phyloP scores from a whole-genome alignment of 2,797 vertebrate species.

The Smutsia temminckii region DNA sequence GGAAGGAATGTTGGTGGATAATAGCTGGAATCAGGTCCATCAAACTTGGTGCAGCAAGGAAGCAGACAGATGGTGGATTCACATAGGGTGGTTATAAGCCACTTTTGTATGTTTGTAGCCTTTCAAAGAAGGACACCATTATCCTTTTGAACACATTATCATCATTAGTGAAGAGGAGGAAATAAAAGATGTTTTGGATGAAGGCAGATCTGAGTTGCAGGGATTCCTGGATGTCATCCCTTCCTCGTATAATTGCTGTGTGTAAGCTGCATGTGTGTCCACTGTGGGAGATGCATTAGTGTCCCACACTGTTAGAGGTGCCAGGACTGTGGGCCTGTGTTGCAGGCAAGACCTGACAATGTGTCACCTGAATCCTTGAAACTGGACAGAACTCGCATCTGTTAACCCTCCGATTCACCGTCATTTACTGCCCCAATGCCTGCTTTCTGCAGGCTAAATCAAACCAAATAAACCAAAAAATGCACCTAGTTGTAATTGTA shows the following conservation, averaged over 20 bases:
- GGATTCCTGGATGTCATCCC: neutral
- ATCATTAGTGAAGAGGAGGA: neutral
- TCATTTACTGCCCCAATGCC: neutral
- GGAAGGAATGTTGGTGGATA: neutral
- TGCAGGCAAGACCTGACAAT: neutral
- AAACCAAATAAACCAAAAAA: neutral
- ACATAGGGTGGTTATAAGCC: neutral
- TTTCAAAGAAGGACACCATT: neutral
- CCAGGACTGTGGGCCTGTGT: neutral
- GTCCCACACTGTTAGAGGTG: neutral
- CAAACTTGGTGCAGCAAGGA: neutral
- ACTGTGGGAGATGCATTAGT: rapidly evolving
- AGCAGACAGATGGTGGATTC: neutral
- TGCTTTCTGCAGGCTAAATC: neutral
- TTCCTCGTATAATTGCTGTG: too few relatives aligned
- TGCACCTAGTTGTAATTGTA: neutral
- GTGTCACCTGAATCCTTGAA: neutral
- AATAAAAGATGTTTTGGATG: neutral
- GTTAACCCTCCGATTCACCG: too few relatives aligned
- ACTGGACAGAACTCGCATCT: neutral
- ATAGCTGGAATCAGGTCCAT: neutral
- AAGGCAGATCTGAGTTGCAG: neutral
- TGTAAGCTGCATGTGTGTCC: neutral
- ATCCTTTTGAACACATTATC: neutral
- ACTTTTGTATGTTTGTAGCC: neutral